Evolutionary conservation across 2,888 invertebrate species (phyloP).

Genomic region (Ennomos erosarius): DNA sequence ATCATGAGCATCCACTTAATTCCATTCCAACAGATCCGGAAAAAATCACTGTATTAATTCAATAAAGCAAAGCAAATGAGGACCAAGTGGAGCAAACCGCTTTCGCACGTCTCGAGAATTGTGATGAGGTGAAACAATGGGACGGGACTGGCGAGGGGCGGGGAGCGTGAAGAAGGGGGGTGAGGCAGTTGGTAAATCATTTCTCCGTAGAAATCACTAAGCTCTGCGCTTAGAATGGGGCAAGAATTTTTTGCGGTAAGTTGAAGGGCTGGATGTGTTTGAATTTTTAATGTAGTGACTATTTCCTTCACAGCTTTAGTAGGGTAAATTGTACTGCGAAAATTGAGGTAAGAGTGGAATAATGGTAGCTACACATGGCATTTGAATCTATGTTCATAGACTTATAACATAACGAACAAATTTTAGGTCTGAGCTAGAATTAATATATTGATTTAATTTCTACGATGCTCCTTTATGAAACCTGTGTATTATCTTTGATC

Average conservation of each 20-base stretch:
- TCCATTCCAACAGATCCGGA: conserved; percentile 14
- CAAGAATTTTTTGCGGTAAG: conserved; percentile 25
- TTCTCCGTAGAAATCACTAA: conserved; percentile 62
- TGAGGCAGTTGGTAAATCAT: conserved; percentile 61
- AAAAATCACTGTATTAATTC: conserved; percentile 29
- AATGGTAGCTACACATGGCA: no score
- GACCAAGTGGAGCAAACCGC: conserved; percentile 41
- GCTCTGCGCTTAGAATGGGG: conserved; percentile 46
- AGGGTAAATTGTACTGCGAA: no score
- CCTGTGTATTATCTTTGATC: no score
- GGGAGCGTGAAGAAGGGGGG: conserved; percentile 39
- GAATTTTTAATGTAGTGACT: no score
- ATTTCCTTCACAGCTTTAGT: no score
- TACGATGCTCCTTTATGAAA: no score
- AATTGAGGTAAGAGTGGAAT: no score
- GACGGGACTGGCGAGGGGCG: conserved; percentile 40
- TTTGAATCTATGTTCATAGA: no score
- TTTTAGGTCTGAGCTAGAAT: no score
- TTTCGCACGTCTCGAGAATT: conserved; percentile 57
- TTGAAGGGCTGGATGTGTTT: conserved; percentile 1
- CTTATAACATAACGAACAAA: no score
- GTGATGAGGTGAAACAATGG: conserved; percentile 68
- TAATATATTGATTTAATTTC: no score
- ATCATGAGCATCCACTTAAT: conserved; percentile 3
- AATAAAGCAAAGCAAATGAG: conserved; percentile 31